Base-by-base conservation (phyloP, 2,888 invertebrate genomes). In the Megalurothrips usitatus region DNA sequence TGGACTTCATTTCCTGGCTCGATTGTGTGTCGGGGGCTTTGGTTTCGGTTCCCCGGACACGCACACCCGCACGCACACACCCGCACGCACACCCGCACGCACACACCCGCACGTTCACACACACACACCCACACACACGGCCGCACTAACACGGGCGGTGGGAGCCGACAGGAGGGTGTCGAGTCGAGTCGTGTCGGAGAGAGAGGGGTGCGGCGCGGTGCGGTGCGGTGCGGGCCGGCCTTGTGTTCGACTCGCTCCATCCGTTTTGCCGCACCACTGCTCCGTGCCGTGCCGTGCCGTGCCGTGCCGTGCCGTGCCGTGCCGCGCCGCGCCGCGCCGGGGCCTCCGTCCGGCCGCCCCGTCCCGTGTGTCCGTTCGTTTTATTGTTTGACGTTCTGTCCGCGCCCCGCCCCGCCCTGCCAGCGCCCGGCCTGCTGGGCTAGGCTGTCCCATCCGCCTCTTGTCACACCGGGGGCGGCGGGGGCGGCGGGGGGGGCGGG, bases 351-450 rank as follows among this genome's bases (percentile, higher is more conserved):
- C 4, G 58, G 52, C 52, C 52, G 9, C 52, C 52, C 52, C 9
- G 52, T 6, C 17, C 68, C 68, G 68, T 43, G 34, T 43, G 34
- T 12, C 68, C 26, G 68, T 26, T 75, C 12, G 23, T 23, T 75
- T 75, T 75, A 75, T 75, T 75, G 68, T 75, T 75, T 75, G 68
- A 75, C 68, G 68, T 75, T 68, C 26, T 26, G 23, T 75, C 68
- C 68, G n/a, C 26, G n/a, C 11, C 68, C 23, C 4, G 23, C 23
- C 23, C 68, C 23, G n/a, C 11, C 3, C 68, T n/a, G 52, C 58
- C 58, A 19, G 58, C 52, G 52, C 58, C 58, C 17, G 6, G 58
- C 17, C 19, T 58, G 58, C 4, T 17, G 14, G 58, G n/a, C 19
- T n/a, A 19, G 52, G 6, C 52, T 52, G 52, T 43, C 34, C 34